A percentile compares a stretch with the other conserved stretches of the same genome.
These are phyloP conservation scores for Gambusia yucatana DNA, from an alignment of 2,797 vertebrate species.

Conservation along the genomic window DNA sequence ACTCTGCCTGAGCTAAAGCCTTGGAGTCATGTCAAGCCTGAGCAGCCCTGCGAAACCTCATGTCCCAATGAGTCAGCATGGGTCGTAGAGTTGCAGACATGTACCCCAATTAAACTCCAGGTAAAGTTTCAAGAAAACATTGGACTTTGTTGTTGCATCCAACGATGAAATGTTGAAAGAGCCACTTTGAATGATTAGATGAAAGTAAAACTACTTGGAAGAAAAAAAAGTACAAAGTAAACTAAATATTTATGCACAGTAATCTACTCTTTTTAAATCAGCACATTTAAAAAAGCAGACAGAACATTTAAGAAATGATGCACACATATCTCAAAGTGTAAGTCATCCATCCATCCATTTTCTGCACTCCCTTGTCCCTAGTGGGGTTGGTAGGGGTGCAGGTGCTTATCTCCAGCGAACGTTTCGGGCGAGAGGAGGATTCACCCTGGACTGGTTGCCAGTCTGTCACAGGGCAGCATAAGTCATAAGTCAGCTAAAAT, in stretches of 20 bases:
- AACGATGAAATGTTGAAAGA: background rate
- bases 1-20: conserved; percentile 65
- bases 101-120: background rate
- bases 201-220: background rate
- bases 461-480: too few relatives aligned
- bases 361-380: too few relatives aligned
- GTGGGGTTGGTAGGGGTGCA: too few relatives aligned
- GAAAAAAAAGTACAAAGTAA: background rate
- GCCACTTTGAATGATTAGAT: background rate
- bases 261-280: background rate
- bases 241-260: background rate
- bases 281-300: background rate
- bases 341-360: background rate
- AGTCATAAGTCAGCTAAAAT: background rate
- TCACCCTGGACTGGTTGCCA: too few relatives aligned
- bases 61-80: conserved; percentile 59
- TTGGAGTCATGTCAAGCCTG: conserved; percentile 69
- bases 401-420: too few relatives aligned
- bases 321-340: background rate
- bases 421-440: too few relatives aligned
- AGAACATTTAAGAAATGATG: background rate
- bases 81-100: background rate
- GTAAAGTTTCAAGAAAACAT: background rate
- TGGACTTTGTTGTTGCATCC: too few relatives aligned
- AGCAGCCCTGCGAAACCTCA: conserved; percentile 70